Base-by-base conservation (phyloP, 1,140 invertebrate species). In the Eurosta solidaginis region DNA sequence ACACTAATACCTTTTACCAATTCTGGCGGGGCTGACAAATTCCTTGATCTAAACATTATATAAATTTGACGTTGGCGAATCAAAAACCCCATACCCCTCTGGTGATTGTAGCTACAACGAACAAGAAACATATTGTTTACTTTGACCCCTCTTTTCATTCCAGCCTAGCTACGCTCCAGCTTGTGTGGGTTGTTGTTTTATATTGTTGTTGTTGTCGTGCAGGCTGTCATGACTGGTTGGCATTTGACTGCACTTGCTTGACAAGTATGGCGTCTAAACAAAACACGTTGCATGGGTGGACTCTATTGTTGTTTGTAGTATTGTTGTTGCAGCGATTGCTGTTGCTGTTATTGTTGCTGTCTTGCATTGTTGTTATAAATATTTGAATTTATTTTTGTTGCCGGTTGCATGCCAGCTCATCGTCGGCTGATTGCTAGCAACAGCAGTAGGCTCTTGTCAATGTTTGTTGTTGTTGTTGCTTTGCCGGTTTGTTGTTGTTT, bases 141-240 rank as follows among this genome's bases (percentile, higher is more conserved):
- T n/a, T n/a, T n/a, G n/a, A n/a, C n/a, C n/a, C n/a, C n/a, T n/a
- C n/a, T n/a, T n/a, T n/a, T n/a, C n/a, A n/a, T n/a, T n/a, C n/a
- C n/a, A n/a, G 78, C 44, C 68, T 52, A 54, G 74, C 76, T 25
- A 77, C 52, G 77, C 52, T 45, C 68, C 68, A 45, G 45, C 59
- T 80, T 80, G 74, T 80, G 78, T 79, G 74, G 50, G 50, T 77
- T 77, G 59, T n/a, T 40, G 17, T 68, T 36, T 29, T 2, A 54
- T 50, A 20, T 54, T 20, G 54, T 33, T 68, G 33, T 36, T 68
- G 22, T 68, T 63, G 33, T 63, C 25, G 17, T 54, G 27, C 10
- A 17, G 33, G 5, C 59, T 68, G 59, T 68, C 33, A 36, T 68
- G 33, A 5, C 59, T 27, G 59, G 59, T 33, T 68, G 59, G 59